phyloP scores from a whole-genome alignment of 1,140 invertebrate genomes.

The Trissolcus basalis region DNA sequence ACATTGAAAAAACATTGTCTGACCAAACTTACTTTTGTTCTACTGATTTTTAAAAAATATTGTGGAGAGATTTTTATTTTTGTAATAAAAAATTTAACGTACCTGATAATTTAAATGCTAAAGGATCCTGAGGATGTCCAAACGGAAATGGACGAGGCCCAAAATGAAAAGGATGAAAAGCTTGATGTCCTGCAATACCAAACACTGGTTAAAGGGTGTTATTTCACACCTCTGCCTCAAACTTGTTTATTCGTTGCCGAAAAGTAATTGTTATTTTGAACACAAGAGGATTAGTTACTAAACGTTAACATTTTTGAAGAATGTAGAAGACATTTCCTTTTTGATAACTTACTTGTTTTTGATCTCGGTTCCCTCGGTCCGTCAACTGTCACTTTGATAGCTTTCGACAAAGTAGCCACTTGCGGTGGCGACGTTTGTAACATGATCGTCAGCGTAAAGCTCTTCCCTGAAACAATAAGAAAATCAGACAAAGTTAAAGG shows the following conservation, averaged over 20 bases:
- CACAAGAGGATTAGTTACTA: no score
- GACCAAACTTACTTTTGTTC: background rate
- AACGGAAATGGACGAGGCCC: conserved; percentile 87
- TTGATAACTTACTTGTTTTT: conserved; percentile 94
- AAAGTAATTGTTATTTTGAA: no score
- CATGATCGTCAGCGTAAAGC: conserved; percentile 96
- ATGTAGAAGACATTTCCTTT: conserved; percentile 67
- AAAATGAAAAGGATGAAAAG: conserved; percentile 91
- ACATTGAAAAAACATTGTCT: no score
- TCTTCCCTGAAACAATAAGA: conserved; percentile 87
- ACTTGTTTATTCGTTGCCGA: no score
- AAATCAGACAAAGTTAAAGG: conserved; percentile 23
- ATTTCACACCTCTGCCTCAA: conserved; percentile 44
- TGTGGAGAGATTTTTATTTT: background rate
- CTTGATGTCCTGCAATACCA: conserved; percentile 82
- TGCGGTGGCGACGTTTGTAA: conserved; percentile 85
- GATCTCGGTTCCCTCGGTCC: conserved; percentile 93
- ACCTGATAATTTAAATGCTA: conserved; percentile 91
- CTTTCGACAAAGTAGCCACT: conserved; percentile 92
- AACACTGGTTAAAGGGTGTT: conserved; percentile 59
- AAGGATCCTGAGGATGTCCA: conserved; percentile 85
- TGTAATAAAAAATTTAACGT: conserved; percentile 66
- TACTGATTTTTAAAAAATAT: background rate
- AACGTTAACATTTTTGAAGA: background rate
- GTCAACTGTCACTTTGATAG: conserved; percentile 97